Conservation (phyloP, 2,888 invertebrate species). For the Pammene aurita region DNA sequence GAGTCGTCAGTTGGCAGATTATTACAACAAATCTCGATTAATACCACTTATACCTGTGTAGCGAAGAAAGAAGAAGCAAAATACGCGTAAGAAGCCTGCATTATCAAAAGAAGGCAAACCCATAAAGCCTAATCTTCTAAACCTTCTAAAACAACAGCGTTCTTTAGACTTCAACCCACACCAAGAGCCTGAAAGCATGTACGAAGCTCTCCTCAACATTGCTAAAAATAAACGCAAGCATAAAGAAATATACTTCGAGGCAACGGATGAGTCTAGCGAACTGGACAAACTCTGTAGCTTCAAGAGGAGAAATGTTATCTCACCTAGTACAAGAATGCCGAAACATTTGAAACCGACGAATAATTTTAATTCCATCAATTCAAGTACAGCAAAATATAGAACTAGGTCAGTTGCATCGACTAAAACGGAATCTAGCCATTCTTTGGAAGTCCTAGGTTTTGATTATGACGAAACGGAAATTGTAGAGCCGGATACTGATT, state of each 20-base stretch:
- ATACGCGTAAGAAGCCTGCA: too few species aligned
- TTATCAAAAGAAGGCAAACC: background rate
- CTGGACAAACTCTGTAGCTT: slow-evolving; percentile 5
- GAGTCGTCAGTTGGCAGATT: background rate
- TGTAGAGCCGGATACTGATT: background rate
- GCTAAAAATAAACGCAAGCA: slow-evolving; percentile 15
- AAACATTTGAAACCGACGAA: background rate
- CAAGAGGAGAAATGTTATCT: slow-evolving; percentile 11
- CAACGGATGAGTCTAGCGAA: background rate
- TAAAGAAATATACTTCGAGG: slow-evolving; percentile 6
- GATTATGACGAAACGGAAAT: background rate
- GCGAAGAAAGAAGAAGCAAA: background rate
- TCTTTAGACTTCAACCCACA: background rate
- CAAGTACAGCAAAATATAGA: background rate
- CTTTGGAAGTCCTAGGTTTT: slow-evolving; percentile 2
- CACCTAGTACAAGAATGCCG: background rate
- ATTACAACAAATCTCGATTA: background rate
- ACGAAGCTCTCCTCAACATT: slow-evolving; percentile 19
- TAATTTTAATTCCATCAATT: background rate
- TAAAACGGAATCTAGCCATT: background rate
- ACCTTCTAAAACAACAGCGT: slow-evolving; percentile 23
- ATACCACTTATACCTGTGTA: background rate
- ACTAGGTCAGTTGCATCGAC: background rate
- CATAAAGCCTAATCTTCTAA: slow-evolving; percentile 25
- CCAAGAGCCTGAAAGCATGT: slow-evolving; percentile 19